phyloP scores from a whole-genome alignment of 1,140 invertebrate species.

The Drosophila pallidifrons region DNA sequence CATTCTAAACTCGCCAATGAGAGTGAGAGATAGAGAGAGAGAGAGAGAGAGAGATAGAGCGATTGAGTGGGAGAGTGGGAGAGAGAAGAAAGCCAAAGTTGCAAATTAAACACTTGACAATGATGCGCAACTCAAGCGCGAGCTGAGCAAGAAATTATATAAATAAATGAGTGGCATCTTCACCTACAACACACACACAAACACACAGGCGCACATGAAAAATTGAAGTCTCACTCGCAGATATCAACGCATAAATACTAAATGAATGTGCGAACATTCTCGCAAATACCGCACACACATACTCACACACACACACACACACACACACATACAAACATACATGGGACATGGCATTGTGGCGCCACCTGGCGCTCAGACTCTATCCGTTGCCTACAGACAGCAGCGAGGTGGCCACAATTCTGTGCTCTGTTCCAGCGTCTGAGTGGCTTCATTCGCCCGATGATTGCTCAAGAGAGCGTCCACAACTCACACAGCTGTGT shows the following conservation, averaged over 20 bases:
- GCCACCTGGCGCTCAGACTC: conserved; percentile 43
- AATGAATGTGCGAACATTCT: conserved; percentile 51
- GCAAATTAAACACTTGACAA: conserved; percentile 56
- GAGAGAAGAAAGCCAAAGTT: conserved; percentile 31
- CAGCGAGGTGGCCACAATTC: conserved; percentile 35
- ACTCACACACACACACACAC: conserved; percentile 19
- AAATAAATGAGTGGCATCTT: conserved; percentile 64
- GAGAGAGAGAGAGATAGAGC: background rate
- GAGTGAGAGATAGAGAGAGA: no score
- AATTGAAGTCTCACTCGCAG: conserved; percentile 77
- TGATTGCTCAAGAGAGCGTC: conserved; percentile 70
- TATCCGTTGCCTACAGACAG: conserved; percentile 18
- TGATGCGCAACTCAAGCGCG: conserved; percentile 29
- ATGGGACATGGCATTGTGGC: conserved; percentile 7
- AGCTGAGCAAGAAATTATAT: conserved; percentile 59
- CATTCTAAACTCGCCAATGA: background rate
- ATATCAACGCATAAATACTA: conserved; percentile 81
- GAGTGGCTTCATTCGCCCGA: conserved; percentile 79
- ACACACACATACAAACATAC: conserved; percentile 14
- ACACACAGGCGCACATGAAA: conserved; percentile 42
- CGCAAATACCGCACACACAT: conserved; percentile 15
- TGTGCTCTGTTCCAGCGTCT: conserved; percentile 49
- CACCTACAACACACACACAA: conserved; percentile 2
- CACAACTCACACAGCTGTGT: conserved; percentile 26
- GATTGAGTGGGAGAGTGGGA: no score